Evolutionary conservation across 1,140 invertebrate species (phyloP).

Genomic region (Marisa cornuarietis): DNA sequence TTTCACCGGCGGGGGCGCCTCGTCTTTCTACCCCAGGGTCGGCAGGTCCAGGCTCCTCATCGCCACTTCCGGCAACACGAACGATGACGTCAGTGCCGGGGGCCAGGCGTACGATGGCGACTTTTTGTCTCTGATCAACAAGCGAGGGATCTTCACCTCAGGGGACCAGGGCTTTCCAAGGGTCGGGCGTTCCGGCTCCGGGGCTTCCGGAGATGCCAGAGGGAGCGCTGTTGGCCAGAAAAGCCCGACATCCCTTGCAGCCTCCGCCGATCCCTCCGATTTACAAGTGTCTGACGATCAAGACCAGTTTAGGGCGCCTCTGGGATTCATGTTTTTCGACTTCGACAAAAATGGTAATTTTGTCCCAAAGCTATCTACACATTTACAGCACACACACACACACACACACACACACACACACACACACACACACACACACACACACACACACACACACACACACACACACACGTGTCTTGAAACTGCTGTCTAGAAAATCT

Average conservation of each 20-base stretch:
- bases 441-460: too few relatives aligned
- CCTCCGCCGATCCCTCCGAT: not conserved
- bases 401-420: too few relatives aligned
- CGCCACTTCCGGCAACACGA: not conserved
- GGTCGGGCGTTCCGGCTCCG: conserved; percentile 4
- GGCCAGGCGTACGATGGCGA: not conserved
- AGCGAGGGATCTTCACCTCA: conserved; percentile 19
- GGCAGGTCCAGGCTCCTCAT: conserved; percentile 6
- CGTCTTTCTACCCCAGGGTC: conserved; percentile 24
- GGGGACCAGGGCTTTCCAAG: conserved; percentile 10
- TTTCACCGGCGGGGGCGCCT: conserved; percentile 20
- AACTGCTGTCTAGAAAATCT: not conserved
- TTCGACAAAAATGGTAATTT: conserved; percentile 20
- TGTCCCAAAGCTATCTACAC: too few relatives aligned
- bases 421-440: too few relatives aligned
- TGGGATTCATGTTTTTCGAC: conserved; percentile 19
- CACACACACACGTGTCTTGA: too few relatives aligned
- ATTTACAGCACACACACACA: not conserved
- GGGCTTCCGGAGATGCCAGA: not conserved
- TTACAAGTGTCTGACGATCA: not conserved
- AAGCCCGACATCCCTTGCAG: not conserved
- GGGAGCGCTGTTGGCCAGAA: not conserved
- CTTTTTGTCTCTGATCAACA: not conserved
- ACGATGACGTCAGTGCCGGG: conserved; percentile 1
- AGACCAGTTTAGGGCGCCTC: not conserved